phyloP scores from a whole-genome alignment of 2,113 vertebrate species.

The Illadopsis cleaveri region DNA sequence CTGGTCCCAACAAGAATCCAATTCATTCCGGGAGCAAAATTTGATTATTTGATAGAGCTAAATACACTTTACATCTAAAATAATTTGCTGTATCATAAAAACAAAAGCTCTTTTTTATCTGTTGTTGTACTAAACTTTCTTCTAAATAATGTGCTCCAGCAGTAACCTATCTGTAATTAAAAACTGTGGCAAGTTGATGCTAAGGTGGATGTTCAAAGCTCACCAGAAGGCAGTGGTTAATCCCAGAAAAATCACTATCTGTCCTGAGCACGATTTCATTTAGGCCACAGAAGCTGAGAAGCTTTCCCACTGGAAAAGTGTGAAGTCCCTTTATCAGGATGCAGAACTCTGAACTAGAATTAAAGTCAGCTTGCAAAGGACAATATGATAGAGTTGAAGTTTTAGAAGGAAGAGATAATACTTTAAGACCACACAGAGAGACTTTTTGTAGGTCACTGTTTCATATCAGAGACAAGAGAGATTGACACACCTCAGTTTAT shows the following conservation, averaged over 20 bases:
- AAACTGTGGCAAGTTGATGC: neutral
- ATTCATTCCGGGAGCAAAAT: constrained; percentile 69
- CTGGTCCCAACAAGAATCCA: constrained; percentile 75
- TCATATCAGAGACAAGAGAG: neutral
- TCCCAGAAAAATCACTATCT: neutral
- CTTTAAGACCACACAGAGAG: neutral
- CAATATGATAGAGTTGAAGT: neutral
- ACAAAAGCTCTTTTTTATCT: neutral
- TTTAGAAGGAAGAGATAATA: neutral
- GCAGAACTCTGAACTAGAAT: neutral
- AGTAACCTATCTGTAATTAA: neutral
- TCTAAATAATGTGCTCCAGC: neutral
- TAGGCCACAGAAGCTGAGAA: neutral
- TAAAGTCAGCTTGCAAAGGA: neutral
- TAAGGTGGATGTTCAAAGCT: neutral
- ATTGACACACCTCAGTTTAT: neutral
- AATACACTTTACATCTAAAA: constrained; percentile 67
- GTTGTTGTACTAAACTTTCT: neutral
- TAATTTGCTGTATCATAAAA: constrained; percentile 58
- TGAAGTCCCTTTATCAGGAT: neutral
- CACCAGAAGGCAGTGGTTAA: neutral
- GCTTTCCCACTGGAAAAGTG: neutral
- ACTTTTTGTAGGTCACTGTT: neutral
- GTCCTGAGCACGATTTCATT: neutral
- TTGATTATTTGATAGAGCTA: constrained; percentile 74